These are phyloP conservation scores for Chaenogobius annularis DNA, from an alignment of 2,113 vertebrate genomes.

Conservation along the genomic window DNA sequence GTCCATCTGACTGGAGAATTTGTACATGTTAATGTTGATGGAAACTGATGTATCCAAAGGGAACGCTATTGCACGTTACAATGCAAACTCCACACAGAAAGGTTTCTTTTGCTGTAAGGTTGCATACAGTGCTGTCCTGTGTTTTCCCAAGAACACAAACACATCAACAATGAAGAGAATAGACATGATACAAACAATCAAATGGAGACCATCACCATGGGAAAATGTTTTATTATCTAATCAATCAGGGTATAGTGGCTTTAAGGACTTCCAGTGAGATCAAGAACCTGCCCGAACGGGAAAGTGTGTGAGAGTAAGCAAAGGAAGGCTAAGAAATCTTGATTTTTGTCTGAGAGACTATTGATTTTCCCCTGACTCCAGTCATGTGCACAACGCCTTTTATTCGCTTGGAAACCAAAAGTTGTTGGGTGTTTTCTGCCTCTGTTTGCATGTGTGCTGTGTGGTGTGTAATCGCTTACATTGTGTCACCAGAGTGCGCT, in stretches of 20 bases:
- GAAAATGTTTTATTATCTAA: constrained; percentile 70
- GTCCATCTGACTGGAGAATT: too few relatives aligned
- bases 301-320: constrained; percentile 46
- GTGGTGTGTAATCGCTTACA: constrained; percentile 22
- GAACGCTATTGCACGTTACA: too few relatives aligned
- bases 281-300: constrained; percentile 50
- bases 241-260: constrained; percentile 57
- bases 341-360: constrained; percentile 80
- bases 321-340: constrained; percentile 78
- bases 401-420: constrained; percentile 73
- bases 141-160: not conserved
- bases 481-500: constrained; percentile 21
- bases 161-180: not conserved
- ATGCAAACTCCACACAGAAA: too few relatives aligned
- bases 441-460: constrained; percentile 43
- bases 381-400: constrained; percentile 72
- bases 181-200: not conserved
- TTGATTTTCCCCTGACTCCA: constrained; percentile 79
- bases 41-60: too few relatives aligned
- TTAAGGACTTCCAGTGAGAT: constrained; percentile 62
- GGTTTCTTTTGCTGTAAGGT: too few relatives aligned
- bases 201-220: constrained; percentile 51
- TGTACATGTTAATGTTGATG: too few relatives aligned
- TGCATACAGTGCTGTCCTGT: not conserved
- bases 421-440: constrained; percentile 27